Conservation (phyloP, 2,797 vertebrate genomes). For the Sebastes hubbsi region DNA sequence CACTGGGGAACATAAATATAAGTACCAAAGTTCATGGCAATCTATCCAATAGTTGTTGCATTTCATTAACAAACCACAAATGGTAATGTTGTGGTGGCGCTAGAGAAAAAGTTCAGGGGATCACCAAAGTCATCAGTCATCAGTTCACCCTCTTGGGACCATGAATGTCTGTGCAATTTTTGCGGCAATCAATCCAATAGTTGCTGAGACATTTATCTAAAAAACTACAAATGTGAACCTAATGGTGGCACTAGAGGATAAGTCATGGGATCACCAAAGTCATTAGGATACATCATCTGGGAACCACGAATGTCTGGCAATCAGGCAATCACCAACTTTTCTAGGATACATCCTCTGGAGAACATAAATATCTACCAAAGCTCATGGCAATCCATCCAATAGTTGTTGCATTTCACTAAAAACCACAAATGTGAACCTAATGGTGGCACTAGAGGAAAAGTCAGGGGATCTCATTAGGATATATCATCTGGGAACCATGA, state of each 20-base stretch:
- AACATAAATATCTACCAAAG: neutral
- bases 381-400: neutral
- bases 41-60: neutral
- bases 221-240: neutral
- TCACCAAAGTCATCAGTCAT: too few species aligned
- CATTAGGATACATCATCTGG: neutral
- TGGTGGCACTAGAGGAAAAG: neutral
- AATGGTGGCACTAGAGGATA: neutral
- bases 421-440: neutral
- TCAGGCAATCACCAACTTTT: neutral
- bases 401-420: neutral
- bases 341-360: neutral
- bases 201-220: neutral
- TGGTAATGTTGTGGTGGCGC: neutral
- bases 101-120: too few species aligned
- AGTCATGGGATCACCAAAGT: neutral
- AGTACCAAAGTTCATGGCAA: neutral
- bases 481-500: neutral
- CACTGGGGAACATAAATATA: neutral
- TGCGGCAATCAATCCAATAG: too few species aligned
- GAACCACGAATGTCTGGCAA: neutral
- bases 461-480: neutral
- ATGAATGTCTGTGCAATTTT: too few species aligned
- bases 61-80: neutral
- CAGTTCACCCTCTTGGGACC: too few species aligned